A percentile compares a stretch with the other conserved stretches of the same genome.
phyloP scores from a whole-genome alignment of 2,888 invertebrate species.

The Sabellastarte sp. region DNA sequence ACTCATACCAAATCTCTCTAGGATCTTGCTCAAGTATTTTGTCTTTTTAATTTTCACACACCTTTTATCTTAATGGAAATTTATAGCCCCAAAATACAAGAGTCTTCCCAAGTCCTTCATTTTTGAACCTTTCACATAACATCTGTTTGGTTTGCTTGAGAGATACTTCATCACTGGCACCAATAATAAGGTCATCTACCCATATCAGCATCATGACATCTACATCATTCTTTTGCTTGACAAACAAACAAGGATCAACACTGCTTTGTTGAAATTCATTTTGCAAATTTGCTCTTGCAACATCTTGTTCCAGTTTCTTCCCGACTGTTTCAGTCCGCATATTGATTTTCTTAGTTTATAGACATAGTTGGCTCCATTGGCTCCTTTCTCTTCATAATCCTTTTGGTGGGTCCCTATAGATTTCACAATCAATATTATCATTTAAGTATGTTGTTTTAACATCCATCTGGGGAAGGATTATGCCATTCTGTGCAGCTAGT shows the following conservation, averaged over 20 bases:
- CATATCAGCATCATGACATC: not conserved
- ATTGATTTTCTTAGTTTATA: slow-evolving; percentile 26
- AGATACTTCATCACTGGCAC: not conserved
- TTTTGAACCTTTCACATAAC: slow-evolving; percentile 15
- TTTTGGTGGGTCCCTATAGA: slow-evolving; percentile 27
- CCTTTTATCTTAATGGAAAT: slow-evolving; percentile 7
- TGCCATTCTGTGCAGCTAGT: slow-evolving; percentile 21
- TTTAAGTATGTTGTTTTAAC: slow-evolving; percentile 28
- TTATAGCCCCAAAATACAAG: slow-evolving; percentile 18
- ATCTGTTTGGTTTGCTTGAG: not conserved
- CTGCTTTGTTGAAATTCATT: slow-evolving; percentile 10
- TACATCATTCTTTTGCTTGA: not conserved
- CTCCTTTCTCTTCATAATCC: slow-evolving; percentile 12
- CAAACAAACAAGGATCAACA: slow-evolving; percentile 5
- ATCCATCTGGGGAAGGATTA: slow-evolving; percentile 27
- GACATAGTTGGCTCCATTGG: slow-evolving; percentile 12
- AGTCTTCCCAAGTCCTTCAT: slow-evolving; percentile 22
- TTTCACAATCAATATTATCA: slow-evolving; percentile 28
- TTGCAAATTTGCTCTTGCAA: slow-evolving; percentile 73
- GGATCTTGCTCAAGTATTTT: slow-evolving; percentile 4
- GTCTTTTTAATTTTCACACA: slow-evolving; percentile 4
- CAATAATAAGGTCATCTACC: slow-evolving; percentile 5
- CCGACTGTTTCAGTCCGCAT: slow-evolving; percentile 28
- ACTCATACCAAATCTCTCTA: not conserved
- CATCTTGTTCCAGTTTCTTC: slow-evolving; percentile 63